Percentiles rank a stretch among this genome's conserved stretches.
Evolutionary conservation across 2,797 vertebrate genomes (phyloP).

Genomic region (Hyperoplus lanceolatus): DNA sequence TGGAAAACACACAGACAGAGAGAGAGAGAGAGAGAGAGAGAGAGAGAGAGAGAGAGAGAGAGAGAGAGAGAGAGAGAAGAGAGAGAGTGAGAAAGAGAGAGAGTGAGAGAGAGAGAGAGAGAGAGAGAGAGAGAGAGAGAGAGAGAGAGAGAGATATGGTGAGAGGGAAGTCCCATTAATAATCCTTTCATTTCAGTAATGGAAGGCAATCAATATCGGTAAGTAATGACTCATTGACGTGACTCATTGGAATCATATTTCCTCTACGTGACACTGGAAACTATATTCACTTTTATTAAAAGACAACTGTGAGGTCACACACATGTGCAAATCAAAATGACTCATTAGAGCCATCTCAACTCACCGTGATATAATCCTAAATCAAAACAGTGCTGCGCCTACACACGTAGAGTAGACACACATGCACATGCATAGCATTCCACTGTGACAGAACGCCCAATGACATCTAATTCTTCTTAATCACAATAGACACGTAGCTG

Average conservation of each 20-base stretch:
- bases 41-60: constrained; percentile 19
- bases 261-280: constrained; percentile 57
- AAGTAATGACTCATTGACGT: constrained; percentile 74
- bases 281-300: constrained; percentile 62
- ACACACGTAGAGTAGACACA: constrained; percentile 9
- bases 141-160: neutral
- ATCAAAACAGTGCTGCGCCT: constrained; percentile 10
- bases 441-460: neutral
- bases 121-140: constrained; percentile 29
- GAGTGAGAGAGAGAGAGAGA: constrained; percentile 19
- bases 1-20: constrained; percentile 74
- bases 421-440: neutral
- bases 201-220: constrained; percentile 72
- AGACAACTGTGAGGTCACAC: constrained; percentile 33
- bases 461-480: constrained; percentile 1
- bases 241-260: constrained; percentile 71
- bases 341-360: constrained; percentile 36
- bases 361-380: constrained; percentile 27
- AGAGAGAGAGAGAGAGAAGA: constrained; percentile 35
- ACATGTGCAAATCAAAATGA: constrained; percentile 54
- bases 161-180: constrained; percentile 55
- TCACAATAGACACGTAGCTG: constrained; percentile 9
- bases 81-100: constrained; percentile 24
- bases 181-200: constrained; percentile 77
- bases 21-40: constrained; percentile 27